phyloP scores from a whole-genome alignment of 2,888 invertebrate genomes.

The Drosophila nigricruria region DNA sequence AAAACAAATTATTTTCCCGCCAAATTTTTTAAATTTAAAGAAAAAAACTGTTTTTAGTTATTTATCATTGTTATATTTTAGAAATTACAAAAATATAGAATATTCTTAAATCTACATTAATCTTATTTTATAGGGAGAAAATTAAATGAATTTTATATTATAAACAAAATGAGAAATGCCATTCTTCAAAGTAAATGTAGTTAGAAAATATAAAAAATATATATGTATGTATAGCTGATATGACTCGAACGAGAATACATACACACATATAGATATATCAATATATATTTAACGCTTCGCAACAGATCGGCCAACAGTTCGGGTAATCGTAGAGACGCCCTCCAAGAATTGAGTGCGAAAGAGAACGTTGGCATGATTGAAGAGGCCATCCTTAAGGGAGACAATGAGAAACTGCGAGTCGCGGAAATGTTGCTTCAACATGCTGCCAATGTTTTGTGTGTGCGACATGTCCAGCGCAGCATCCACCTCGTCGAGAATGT shows the following conservation, averaged over 20 bases:
- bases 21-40: background rate
- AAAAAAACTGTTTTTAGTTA: background rate
- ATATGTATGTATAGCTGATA: background rate
- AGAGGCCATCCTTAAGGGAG: slow-evolving; percentile 99
- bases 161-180: background rate
- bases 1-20: background rate
- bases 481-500: slow-evolving; percentile 99
- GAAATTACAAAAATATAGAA: background rate
- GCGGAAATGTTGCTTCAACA: slow-evolving; percentile 95
- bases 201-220: background rate
- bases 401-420: slow-evolving; percentile 98
- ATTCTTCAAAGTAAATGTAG: background rate
- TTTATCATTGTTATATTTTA: background rate
- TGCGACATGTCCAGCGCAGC: slow-evolving; percentile 99
- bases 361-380: slow-evolving; percentile 98
- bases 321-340: slow-evolving; percentile 95
- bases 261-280: background rate
- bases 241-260: background rate
- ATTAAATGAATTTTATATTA: background rate
- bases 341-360: slow-evolving; percentile 97
- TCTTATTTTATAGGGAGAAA: background rate
- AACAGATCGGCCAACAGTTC: slow-evolving; percentile 86
- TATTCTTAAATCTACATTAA: background rate
- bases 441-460: slow-evolving; percentile 98
- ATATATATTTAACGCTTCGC: slow-evolving; percentile 19